These are phyloP conservation scores for Sporophila hypoxantha DNA, from an alignment of 2,113 vertebrate genomes.

Conservation along the genomic window DNA sequence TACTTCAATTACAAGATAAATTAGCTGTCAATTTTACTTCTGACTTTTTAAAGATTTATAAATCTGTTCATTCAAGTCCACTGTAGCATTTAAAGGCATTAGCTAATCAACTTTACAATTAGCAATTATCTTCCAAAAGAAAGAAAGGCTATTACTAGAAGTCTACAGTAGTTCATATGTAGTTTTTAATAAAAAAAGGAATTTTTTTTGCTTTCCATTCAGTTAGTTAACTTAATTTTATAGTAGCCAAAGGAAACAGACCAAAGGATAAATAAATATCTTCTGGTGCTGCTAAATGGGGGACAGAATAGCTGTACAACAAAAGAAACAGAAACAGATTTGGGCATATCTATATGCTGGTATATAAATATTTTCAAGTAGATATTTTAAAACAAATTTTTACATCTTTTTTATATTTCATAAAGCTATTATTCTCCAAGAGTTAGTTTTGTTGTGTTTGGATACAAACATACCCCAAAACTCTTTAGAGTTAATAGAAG, in stretches of 20 bases:
- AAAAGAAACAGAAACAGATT: neutral
- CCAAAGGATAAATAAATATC: neutral
- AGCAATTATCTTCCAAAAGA: neutral
- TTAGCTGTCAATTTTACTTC: neutral
- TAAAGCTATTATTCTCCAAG: neutral
- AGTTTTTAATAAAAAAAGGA: neutral
- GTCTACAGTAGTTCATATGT: neutral
- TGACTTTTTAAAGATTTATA: neutral
- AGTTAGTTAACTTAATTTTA: neutral
- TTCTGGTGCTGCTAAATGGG: neutral
- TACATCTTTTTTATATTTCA: neutral
- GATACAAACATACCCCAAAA: neutral
- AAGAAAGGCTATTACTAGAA: neutral
- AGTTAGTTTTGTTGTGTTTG: neutral
- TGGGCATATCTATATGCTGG: accelerated
- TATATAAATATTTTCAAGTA: neutral
- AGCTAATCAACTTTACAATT: neutral
- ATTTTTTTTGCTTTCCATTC: neutral
- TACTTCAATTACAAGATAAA: neutral
- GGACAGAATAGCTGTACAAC: accelerated
- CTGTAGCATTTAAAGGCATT: neutral
- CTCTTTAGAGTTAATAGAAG: neutral
- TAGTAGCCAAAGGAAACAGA: neutral
- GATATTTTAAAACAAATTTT: neutral
- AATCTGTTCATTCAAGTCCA: neutral